These are phyloP conservation scores for Bombus sibiricus DNA, from an alignment of 1,140 invertebrate genomes.

Conservation along the genomic window DNA sequence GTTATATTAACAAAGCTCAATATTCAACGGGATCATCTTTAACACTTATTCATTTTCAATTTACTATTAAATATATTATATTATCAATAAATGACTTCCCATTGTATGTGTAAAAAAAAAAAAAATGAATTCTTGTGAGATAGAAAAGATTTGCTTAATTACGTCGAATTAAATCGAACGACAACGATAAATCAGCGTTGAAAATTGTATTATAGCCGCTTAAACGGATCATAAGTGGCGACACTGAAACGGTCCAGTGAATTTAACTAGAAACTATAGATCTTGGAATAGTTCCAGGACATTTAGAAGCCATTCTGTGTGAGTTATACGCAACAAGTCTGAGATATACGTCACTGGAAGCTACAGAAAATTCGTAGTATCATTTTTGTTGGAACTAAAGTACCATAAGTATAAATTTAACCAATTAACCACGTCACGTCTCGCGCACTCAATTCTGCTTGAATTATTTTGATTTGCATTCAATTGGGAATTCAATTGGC, in stretches of 20 bases:
- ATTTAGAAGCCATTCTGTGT: neutral
- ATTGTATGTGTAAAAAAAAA: neutral
- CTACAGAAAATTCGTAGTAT: neutral
- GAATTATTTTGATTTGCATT: neutral
- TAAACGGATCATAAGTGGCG: neutral
- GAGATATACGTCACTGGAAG: neutral
- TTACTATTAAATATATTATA: too few relatives aligned
- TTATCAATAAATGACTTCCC: too few relatives aligned
- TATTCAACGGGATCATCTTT: too few relatives aligned
- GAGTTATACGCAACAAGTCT: conserved; percentile 37
- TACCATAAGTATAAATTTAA: conserved; percentile 14
- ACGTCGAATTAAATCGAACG: neutral
- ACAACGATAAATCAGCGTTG: neutral
- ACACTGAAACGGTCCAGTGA: neutral
- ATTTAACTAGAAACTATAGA: conserved; percentile 27
- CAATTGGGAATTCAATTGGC: neutral
- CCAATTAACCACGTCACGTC: neutral
- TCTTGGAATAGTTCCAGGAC: conserved; percentile 28
- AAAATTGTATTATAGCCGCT: neutral
- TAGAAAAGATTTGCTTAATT: neutral
- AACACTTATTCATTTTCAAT: too few relatives aligned
- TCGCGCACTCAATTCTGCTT: neutral
- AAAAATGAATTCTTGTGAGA: neutral
- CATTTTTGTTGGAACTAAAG: neutral
- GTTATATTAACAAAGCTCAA: too few relatives aligned